Evolutionary conservation across 2,888 invertebrate genomes (phyloP).

Genomic region (Ochlodes sylvanus): DNA sequence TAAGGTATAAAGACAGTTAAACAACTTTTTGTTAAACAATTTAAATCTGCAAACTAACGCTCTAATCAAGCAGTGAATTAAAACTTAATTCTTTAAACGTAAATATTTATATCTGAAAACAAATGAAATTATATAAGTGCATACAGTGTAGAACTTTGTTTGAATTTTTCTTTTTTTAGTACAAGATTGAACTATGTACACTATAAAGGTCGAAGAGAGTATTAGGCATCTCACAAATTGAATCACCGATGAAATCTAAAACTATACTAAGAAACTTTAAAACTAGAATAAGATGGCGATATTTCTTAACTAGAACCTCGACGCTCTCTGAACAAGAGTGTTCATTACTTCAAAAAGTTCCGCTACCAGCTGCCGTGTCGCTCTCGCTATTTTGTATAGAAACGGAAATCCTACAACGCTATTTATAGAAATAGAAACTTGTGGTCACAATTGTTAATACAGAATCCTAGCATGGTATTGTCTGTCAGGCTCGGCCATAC

Average conservation of each 20-base stretch:
- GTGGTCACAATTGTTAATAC: neutral
- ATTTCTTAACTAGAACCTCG: neutral
- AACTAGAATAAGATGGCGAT: neutral
- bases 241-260: neutral
- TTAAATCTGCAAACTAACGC: too few relatives aligned
- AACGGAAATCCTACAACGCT: neutral
- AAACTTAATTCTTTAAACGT: too few relatives aligned
- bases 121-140: too few relatives aligned
- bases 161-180: too few relatives aligned
- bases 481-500: neutral
- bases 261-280: neutral
- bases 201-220: too few relatives aligned
- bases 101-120: too few relatives aligned
- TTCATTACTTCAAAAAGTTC: neutral
- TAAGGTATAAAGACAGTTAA: too few relatives aligned
- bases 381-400: constrained; percentile 1
- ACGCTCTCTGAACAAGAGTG: neutral
- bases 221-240: too few relatives aligned
- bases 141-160: too few relatives aligned
- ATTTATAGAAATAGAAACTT: neutral
- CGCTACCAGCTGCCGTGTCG: neutral
- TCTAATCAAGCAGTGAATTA: too few relatives aligned
- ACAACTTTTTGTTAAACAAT: too few relatives aligned
- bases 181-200: neutral
- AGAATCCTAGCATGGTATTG: neutral